Base-by-base conservation (phyloP, 2,797 vertebrate genomes). In the Sebastes steindachneri region DNA sequence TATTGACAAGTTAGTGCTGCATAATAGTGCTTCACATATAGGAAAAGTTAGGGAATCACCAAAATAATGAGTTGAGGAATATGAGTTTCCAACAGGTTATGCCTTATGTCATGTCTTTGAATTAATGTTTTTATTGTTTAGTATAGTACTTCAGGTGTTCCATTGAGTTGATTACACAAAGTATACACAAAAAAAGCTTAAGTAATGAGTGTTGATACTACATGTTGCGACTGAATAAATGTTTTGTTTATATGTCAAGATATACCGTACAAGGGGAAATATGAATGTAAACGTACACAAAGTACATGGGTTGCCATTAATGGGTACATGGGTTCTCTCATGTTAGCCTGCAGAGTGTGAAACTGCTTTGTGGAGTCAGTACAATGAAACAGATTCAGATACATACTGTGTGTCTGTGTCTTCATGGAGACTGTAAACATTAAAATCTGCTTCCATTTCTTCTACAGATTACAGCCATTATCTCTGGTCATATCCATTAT, bases 381-480 rank as follows among this genome's bases (percentile, higher is more conserved):
- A 23, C 8, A 57, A 4, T 66, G n/a, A 71, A 10, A 57, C 9
- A 41, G 4, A 77, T 29, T 31, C 25, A 35, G 25, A 57, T 48
- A 5, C 15, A 76, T 14, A 5, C 1, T 68, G 9, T 17, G 15
- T 45, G 41, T 45, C 45, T 64, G 4, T 70, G 37, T 23, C 1
- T 73, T 72, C 51, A 63, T 51, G 12, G 29, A 71, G 9, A 14
- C 14, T 57, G 29, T 48, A 23, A 82, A 64, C 25, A 51, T 45
- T 25, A 23, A 54, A 31, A 68, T 55, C 8, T 60, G 4, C 28
- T 28, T 74, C 35, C 19, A 73, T 80, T 75, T 67, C 9, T 76
- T 25, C 19, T 21, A 12, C 5, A 60, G 2, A 29, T 67, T 68
- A 25, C 15, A 23, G 21, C 77, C 80, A 79, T 86, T 71, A 76